Evolutionary conservation across 2,113 vertebrate species (phyloP).

Genomic region (Conger conger): DNA sequence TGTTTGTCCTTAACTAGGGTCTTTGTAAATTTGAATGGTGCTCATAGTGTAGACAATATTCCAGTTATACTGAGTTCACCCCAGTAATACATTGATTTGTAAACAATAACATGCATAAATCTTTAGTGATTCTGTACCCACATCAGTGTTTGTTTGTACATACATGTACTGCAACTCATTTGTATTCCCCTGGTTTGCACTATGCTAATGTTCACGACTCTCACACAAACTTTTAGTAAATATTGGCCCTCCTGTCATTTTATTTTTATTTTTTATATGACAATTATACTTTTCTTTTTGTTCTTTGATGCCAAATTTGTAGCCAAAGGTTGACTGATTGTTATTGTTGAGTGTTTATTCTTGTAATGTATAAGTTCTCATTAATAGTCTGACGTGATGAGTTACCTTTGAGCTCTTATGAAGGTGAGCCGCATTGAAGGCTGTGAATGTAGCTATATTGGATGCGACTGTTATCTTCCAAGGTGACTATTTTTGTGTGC

Average conservation of each 20-base stretch:
- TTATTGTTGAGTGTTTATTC: not conserved
- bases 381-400: constrained; percentile 47
- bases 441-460: constrained; percentile 39
- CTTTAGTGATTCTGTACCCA: not conserved
- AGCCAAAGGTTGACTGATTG: constrained; percentile 2
- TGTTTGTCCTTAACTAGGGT: too few relatives aligned
- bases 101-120: not conserved
- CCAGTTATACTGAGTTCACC: too few relatives aligned
- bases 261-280: not conserved
- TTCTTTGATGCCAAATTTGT: not conserved
- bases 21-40: too few relatives aligned
- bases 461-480: constrained; percentile 55
- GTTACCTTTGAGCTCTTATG: constrained; percentile 48
- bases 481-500: constrained; percentile 39
- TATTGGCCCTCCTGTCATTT: constrained; percentile 6
- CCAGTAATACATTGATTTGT: not conserved
- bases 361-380: constrained; percentile 10
- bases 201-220: not conserved
- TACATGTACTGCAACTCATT: not conserved
- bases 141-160: not conserved
- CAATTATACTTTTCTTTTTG: not conserved
- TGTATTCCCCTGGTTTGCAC: not conserved
- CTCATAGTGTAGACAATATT: too few relatives aligned
- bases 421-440: constrained; percentile 24
- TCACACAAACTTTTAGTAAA: not conserved